phyloP scores from a whole-genome alignment of 2,888 invertebrate genomes.

The Agrochola macilenta region DNA sequence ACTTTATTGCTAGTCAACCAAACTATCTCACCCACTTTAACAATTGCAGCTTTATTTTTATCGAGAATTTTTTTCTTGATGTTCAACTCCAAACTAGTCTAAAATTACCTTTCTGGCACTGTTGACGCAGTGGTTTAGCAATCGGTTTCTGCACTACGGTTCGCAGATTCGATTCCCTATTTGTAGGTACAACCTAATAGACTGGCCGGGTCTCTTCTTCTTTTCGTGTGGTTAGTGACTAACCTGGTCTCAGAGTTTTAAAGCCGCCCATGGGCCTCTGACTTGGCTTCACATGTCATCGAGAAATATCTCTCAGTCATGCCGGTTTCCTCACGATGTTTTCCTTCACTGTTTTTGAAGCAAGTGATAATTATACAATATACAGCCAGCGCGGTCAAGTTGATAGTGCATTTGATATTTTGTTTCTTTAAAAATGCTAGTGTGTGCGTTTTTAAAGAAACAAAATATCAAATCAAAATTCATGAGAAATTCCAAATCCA shows the following conservation, averaged over 20 bases:
- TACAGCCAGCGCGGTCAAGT: too few relatives aligned
- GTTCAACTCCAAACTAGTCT: conserved; percentile 6
- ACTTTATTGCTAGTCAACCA: conserved; percentile 25
- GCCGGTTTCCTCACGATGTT: too few relatives aligned
- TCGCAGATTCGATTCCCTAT: background rate
- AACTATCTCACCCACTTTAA: conserved; percentile 1
- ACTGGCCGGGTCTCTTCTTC: too few relatives aligned
- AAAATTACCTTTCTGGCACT: background rate
- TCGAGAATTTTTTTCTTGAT: conserved; percentile 12
- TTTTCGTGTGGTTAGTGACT: too few relatives aligned
- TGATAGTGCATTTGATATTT: background rate
- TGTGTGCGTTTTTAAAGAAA: too few relatives aligned
- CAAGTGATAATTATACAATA: too few relatives aligned
- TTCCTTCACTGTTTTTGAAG: too few relatives aligned
- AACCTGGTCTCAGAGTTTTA: too few relatives aligned
- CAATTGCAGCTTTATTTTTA: conserved; percentile 33
- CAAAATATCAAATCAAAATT: too few relatives aligned
- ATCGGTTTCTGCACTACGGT: background rate
- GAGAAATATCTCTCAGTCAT: too few relatives aligned
- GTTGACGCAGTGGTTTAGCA: background rate
- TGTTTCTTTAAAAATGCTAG: background rate
- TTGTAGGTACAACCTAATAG: background rate
- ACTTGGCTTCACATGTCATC: too few relatives aligned
- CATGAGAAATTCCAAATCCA: background rate
- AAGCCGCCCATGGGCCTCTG: too few relatives aligned